A percentile compares a stretch with the other conserved stretches of the same genome.
Conservation (phyloP, 2,888 invertebrate genomes). For the Lottia scabra region DNA sequence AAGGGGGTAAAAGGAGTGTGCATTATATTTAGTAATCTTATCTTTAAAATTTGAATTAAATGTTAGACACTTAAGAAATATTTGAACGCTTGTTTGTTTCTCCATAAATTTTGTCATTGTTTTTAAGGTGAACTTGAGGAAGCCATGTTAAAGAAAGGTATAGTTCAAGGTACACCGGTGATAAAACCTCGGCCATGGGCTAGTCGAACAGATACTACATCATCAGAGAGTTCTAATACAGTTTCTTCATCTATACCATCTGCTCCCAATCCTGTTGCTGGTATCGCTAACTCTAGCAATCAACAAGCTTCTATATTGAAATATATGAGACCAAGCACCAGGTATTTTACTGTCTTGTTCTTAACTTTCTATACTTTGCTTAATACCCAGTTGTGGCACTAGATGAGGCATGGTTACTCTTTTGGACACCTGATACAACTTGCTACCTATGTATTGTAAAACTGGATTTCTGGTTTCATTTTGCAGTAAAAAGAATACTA, state of each 20-base stretch:
- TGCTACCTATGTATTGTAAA: too few relatives aligned
- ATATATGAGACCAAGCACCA: slow-evolving; percentile 52
- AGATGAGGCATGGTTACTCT: too few relatives aligned
- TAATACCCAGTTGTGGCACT: too few relatives aligned
- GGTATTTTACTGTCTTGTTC: slow-evolving; percentile 10
- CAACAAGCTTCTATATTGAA: slow-evolving; percentile 56
- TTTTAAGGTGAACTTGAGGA: slow-evolving; percentile 14
- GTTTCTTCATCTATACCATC: not conserved
- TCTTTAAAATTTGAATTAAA: too few relatives aligned
- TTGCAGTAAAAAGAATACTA: too few relatives aligned
- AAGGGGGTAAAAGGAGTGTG: too few relatives aligned
- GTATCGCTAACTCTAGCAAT: not conserved
- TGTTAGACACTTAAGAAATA: too few relatives aligned
- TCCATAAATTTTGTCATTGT: not conserved
- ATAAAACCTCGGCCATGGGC: not conserved
- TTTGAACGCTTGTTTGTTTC: too few relatives aligned
- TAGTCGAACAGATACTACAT: not conserved
- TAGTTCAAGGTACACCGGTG: slow-evolving; percentile 4
- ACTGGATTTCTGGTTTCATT: too few relatives aligned
- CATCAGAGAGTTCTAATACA: not conserved
- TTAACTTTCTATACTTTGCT: too few relatives aligned
- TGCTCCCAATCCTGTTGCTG: not conserved
- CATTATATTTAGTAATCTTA: too few relatives aligned
- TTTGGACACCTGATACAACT: too few relatives aligned
- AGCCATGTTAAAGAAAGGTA: slow-evolving; percentile 5